Base-by-base conservation (phyloP, 2,797 vertebrate species). In the Triplophysa bombifrons region DNA sequence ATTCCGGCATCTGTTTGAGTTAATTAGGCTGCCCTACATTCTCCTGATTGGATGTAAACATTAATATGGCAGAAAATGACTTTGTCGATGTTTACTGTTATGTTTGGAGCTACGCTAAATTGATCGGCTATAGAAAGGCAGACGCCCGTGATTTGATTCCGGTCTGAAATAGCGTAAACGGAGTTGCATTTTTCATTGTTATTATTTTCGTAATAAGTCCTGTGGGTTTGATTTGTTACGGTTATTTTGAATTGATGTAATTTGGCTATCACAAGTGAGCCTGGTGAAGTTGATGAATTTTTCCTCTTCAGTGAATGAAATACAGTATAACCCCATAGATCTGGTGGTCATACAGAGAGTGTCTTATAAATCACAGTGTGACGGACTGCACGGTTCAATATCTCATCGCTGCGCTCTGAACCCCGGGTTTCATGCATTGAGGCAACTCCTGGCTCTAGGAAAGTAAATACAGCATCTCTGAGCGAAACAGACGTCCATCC, bases 41-140 rank as follows among this genome's bases (percentile, higher is more conserved):
- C 86, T 77, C 87, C 90, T 93, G 92, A 93, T 92, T 92, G 90
- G 90, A 91, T 92, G 90, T 92, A 92, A 93, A 93, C 91, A 93
- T 93, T 93, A 93, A 93, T 94, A 93, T 91, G 90, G 85, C 88
- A 88, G 90, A 92, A 93, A 93, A 93, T 90, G 87, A 92, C 87
- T 93, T 86, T 3, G 86, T 91, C 86, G 83, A 91, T 92, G 91
- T 91, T 92, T 91, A 89, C 90, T 27, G 82, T 87, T 70, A 77
- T 86, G 87, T 92, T 90, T 82, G 34, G 60, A 84, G 87, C 78
- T 78, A 61, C 60, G 80, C 84, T 88, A 90, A 92, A 93, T 91
- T 91, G 91, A 92, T 91, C 88, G 51, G 84, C 88, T 88, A 88
- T 89, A 87, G 88, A 88, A 84, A 88, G 58, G 83, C 84, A 72